Evolutionary conservation across 37 sponge, comb jelly and placozoan genomes (phyloP).

Genomic region (Crambe crambe): DNA sequence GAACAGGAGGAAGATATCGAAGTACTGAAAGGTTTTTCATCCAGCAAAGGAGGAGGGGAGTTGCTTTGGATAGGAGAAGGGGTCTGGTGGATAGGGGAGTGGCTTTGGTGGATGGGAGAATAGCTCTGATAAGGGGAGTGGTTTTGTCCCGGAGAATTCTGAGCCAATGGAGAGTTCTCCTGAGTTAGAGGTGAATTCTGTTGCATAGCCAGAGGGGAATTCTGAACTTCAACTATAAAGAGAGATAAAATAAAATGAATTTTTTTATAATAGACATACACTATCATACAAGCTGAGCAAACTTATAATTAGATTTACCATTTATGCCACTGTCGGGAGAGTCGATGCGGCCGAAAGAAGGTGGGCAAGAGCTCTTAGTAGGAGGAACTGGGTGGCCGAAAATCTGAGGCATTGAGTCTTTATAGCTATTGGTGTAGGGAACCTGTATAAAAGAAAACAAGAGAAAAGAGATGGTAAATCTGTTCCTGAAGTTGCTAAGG

Average conservation of each 20-base stretch:
- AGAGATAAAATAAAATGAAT: conserved; percentile 1
- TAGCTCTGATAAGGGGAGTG: not conserved
- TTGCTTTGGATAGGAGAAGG: not conserved
- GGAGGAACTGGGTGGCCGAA: not conserved
- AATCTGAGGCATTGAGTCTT: no score
- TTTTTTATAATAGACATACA: not conserved
- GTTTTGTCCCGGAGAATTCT: no score
- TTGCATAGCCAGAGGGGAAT: not conserved
- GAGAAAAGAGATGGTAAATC: no score
- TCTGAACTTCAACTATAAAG: conserved; percentile 17
- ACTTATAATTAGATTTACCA: not conserved
- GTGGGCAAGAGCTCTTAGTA: not conserved
- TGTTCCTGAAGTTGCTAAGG: no score
- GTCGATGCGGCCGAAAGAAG: conserved; percentile 8
- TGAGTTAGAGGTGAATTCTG: conserved; percentile 2
- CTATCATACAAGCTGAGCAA: not conserved
- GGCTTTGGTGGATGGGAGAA: not conserved
- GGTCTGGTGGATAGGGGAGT: conserved; percentile 1
- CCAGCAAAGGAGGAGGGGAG: not conserved
- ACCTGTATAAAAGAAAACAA: no score
- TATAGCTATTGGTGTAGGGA: no score
- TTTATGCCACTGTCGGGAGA: conserved; percentile 36
- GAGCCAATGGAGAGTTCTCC: not conserved
- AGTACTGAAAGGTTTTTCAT: not conserved
- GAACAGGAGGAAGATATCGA: conserved; percentile 5